A percentile compares a stretch with the other conserved stretches of the same genome.
These are phyloP conservation scores for Forpus xanthops DNA, from an alignment of 2,797 vertebrate genomes.

Conservation along the genomic window DNA sequence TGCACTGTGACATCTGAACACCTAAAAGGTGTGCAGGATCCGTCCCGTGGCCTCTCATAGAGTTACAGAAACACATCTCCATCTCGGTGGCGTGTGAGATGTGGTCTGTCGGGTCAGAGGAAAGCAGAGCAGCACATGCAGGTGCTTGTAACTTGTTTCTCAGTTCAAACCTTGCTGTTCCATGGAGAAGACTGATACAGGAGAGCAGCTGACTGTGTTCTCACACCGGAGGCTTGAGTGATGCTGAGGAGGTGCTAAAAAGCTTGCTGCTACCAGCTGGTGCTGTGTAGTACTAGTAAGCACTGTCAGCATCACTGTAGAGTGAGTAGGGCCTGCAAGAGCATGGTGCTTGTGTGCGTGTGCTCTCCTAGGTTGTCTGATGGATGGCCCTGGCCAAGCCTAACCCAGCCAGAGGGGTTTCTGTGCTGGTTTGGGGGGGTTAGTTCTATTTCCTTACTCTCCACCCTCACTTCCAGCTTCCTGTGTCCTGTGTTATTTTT, in stretches of 20 bases:
- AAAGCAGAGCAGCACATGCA: fast-evolving
- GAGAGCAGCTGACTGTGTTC: not conserved
- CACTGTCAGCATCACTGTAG: no score
- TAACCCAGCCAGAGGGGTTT: not conserved
- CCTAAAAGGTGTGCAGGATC: not conserved
- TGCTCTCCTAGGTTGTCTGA: not conserved
- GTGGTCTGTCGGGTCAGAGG: no score
- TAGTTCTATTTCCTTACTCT: not conserved
- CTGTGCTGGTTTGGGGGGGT: not conserved
- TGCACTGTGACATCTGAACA: fast-evolving
- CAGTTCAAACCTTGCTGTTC: not conserved
- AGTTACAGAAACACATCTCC: not conserved
- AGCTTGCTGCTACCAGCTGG: not conserved
- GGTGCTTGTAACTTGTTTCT: not conserved
- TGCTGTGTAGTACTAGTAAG: no score
- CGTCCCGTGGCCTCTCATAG: not conserved
- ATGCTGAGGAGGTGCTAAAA: not conserved
- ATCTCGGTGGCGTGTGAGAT: fast-evolving
- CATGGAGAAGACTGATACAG: not conserved
- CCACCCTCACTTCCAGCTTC: not conserved
- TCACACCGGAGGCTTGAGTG: fast-evolving
- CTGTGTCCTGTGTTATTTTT: not conserved
- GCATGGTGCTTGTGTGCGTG: fast-evolving
- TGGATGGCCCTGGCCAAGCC: fast-evolving
- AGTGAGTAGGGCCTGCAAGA: not conserved